These are phyloP conservation scores for Okamejei kenojei DNA, from an alignment of 2,797 vertebrate genomes.

Conservation along the genomic window DNA sequence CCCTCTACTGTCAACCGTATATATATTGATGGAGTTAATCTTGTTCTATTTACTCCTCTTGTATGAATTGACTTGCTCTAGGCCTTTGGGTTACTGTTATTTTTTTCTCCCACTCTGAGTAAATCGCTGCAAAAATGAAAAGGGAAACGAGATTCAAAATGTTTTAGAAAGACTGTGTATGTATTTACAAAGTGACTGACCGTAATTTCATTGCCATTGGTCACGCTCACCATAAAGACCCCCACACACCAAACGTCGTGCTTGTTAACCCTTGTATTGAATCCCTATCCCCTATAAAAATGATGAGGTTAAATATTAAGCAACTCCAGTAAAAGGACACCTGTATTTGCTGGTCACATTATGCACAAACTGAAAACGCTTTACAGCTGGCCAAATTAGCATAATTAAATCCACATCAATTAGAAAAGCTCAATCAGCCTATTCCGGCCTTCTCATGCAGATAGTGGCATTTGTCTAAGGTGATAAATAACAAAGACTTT, in stretches of 20 bases:
- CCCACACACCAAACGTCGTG: constrained; percentile 43
- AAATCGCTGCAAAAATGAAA: constrained; percentile 10
- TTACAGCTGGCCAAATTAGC: constrained; percentile 79
- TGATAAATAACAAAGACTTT: constrained; percentile 65
- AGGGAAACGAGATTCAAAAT: neutral
- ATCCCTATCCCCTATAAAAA: constrained; percentile 50
- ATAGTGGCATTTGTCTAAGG: constrained; percentile 77
- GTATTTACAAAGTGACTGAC: constrained; percentile 13
- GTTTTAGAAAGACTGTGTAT: constrained; percentile 1
- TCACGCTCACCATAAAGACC: neutral
- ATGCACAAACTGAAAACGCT: constrained; percentile 56
- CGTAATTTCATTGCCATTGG: constrained; percentile 34
- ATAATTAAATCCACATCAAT: constrained; percentile 93
- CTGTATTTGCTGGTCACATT: constrained; percentile 73
- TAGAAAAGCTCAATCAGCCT: constrained; percentile 75
- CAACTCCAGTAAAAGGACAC: constrained; percentile 70
- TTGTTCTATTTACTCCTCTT: constrained; percentile 26
- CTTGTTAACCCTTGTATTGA: constrained; percentile 53
- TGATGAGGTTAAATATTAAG: constrained; percentile 62
- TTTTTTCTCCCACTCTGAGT: neutral
- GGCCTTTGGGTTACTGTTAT: constrained; percentile 21
- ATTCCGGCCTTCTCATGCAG: constrained; percentile 76
- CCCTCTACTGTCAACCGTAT: constrained; percentile 15
- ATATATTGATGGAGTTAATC: constrained; percentile 29
- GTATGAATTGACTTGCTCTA: neutral